Conservation (phyloP, 2,888 invertebrate species). For the Tetranychus truncatus region DNA sequence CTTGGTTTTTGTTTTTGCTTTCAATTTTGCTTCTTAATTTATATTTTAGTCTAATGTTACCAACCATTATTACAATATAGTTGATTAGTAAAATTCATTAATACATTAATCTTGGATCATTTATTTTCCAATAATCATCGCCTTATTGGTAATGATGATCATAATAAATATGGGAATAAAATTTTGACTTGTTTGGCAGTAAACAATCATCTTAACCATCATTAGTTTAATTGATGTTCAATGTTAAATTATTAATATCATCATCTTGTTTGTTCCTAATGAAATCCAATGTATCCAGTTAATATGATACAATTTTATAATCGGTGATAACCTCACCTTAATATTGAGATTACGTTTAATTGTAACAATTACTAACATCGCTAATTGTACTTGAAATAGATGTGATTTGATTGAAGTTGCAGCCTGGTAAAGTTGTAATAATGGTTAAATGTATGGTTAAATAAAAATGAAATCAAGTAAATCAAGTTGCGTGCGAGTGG, state of each 20-base stretch:
- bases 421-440: neutral
- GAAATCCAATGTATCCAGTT: too few relatives aligned
- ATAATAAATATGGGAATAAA: too few relatives aligned
- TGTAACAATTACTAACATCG: neutral
- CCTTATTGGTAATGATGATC: neutral
- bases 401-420: too few relatives aligned
- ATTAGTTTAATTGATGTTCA: neutral
- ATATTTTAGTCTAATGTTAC: too few relatives aligned
- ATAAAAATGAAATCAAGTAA: neutral
- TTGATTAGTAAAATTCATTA: neutral
- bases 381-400: too few relatives aligned
- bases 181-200: too few relatives aligned
- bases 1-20: too few relatives aligned
- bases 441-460: neutral
- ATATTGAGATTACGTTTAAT: neutral
- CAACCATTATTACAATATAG: too few relatives aligned
- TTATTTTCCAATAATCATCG: neutral
- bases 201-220: neutral
- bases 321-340: neutral
- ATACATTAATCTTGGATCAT: neutral
- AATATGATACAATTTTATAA: neutral
- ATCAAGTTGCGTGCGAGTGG: neutral
- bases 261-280: too few relatives aligned
- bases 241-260: neutral
- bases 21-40: too few relatives aligned